Evolutionary conservation across 2,888 invertebrate species (phyloP), one percentile per base, ranked within the genome.

Genomic region (Xylota sylvarum): DNA sequence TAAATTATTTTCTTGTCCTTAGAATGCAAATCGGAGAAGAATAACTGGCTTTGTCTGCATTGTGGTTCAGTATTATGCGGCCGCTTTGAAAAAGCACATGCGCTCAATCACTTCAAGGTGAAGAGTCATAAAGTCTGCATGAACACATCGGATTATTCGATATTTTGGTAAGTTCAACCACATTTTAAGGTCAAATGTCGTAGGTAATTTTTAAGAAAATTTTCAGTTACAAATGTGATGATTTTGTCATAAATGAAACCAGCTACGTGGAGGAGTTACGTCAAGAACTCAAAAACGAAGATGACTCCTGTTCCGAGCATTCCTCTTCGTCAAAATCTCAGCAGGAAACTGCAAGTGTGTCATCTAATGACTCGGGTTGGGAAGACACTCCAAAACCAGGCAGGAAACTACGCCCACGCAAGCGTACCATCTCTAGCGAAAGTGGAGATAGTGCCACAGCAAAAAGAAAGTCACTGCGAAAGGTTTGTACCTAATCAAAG

Each of bases 21-120:
- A 95, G 95, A 94, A 93, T 96, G 96, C 92, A 93, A 93, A 58
- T 94, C 94, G 40, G 93, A 93, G 79, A 94, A 95, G 88, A 96
- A 95, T 91, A 95, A 95, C 85, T 97, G 96, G 96, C 93, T 97
- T 88, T 97, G 97, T 90, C 93, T 97, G 88, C 94, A 94, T 82
- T 97, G 97, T 92, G 96, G 96, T 7, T 93, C 93, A 62, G 94
- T 96, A 81, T 94, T 95, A 89, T 97, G 97, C 92, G 96, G 97
- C 78, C 94, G 96, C 69, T 96, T 96, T 91, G 94, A 96, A 78
- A 95, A 95, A 88, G 96, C 95, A 7, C 97, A 97, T 92, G 96
- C 96, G 23, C 94, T 96, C 88, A 93, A 94, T 88, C 97, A 97
- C 93, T 95, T 95, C 82, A 93, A 94, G 88, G 94, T 94, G 89